phyloP scores from a whole-genome alignment of 2,797 vertebrate genomes.

The Aulostomus chinensis region DNA sequence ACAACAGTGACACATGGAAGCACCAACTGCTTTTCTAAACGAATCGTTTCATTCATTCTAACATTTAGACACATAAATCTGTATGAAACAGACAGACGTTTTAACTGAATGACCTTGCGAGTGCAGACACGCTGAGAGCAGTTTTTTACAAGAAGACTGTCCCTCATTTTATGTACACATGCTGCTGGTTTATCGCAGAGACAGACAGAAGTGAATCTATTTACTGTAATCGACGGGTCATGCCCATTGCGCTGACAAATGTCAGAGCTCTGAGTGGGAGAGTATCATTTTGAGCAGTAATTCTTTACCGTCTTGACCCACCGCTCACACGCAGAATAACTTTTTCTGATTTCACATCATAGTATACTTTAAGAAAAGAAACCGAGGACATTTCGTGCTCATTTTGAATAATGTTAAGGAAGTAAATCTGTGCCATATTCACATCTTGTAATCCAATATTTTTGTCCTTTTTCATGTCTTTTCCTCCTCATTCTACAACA shows the following conservation, averaged over 20 bases:
- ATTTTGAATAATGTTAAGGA: too few relatives aligned
- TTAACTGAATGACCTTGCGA: slow-evolving; percentile 7
- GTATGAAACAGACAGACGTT: slow-evolving; percentile 2
- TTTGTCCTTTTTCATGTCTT: slow-evolving; percentile 12
- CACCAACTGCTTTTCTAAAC: too few relatives aligned
- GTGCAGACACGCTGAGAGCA: slow-evolving; percentile 2
- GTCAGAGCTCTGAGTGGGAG: slow-evolving; percentile 42
- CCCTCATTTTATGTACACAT: slow-evolving; percentile 13
- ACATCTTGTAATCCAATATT: slow-evolving; percentile 15
- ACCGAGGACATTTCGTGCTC: too few relatives aligned
- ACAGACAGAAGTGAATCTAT: slow-evolving; percentile 20
- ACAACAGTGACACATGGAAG: background rate
- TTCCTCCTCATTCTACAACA: slow-evolving; percentile 21
- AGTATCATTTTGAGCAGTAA: slow-evolving; percentile 57
- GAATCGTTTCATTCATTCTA: too few relatives aligned
- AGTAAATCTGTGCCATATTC: slow-evolving; percentile 8
- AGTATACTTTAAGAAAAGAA: too few relatives aligned
- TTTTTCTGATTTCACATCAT: too few relatives aligned
- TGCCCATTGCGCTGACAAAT: slow-evolving; percentile 61
- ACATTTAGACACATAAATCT: background rate
- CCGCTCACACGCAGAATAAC: background rate
- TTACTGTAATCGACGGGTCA: slow-evolving; percentile 58
- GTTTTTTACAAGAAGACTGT: slow-evolving; percentile 20
- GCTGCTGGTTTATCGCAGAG: slow-evolving; percentile 13
- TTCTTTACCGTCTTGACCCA: slow-evolving; percentile 45